Conservation (phyloP, 2,113 vertebrate genomes). For the Tympanuchus pallidicinctus region DNA sequence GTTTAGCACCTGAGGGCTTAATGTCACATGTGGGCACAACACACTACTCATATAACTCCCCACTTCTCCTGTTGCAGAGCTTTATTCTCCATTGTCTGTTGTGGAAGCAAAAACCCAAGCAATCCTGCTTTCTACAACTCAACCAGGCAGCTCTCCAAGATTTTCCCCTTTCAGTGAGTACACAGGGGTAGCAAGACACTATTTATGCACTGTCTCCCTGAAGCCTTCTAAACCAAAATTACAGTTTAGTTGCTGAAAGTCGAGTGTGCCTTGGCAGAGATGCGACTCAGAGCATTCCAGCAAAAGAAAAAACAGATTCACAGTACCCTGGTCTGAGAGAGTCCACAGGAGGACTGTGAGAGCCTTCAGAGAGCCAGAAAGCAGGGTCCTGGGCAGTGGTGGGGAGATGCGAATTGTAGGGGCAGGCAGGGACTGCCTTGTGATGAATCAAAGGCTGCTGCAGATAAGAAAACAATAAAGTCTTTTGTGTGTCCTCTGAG, state of each 20-base stretch:
- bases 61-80: slow-evolving; percentile 1
- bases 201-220: slow-evolving; percentile 42
- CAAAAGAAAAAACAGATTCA: background rate
- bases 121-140: slow-evolving; percentile 22
- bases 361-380: background rate
- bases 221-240: slow-evolving; percentile 52
- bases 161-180: slow-evolving; percentile 29
- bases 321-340: background rate
- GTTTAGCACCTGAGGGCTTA: background rate
- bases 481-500: background rate
- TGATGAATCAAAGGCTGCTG: background rate
- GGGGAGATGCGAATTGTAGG: background rate
- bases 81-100: slow-evolving; percentile 32
- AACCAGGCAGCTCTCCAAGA: slow-evolving; percentile 37
- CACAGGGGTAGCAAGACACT: slow-evolving; percentile 16
- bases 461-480: background rate
- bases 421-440: background rate
- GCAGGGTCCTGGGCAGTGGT: background rate
- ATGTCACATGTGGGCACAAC: slow-evolving; percentile 9
- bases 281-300: slow-evolving; percentile 16
- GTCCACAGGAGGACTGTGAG: background rate
- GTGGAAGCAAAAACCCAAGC: slow-evolving; percentile 19
- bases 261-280: slow-evolving; percentile 28
- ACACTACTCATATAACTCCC: background rate
- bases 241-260: slow-evolving; percentile 31